Base-by-base conservation (phyloP, 2,888 invertebrate species). In the Artemia sinica region DNA sequence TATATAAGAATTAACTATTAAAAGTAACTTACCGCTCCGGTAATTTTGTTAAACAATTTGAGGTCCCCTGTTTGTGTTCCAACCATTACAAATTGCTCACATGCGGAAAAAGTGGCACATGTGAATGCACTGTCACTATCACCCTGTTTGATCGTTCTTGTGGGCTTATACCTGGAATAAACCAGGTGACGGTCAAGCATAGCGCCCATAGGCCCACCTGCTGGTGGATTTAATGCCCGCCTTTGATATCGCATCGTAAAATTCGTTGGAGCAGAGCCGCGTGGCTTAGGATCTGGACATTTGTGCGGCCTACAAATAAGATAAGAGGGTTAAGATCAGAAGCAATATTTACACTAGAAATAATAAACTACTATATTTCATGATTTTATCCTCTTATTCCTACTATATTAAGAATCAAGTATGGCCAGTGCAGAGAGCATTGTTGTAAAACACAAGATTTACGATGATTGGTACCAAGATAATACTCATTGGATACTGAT, bases 41-140 rank as follows among this genome's bases (percentile, higher is more conserved):
- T 87, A 74, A 87, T 86, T 63, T 90, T 78, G 77, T 92, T 94
- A 78, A 88, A 91, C 73, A 91, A 82, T 75, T 91, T 86, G 14
- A 96, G 85, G 76, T 95, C 93, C 13, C 97, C 97, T 52, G 86
- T 83, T 72, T 90, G 90, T 4, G 93, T 92, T 66, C 96, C 96
- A 68, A 92, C 85, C 72, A 93, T 82, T n/a, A 91, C 77, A 74
- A 81, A 82, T 72, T 84, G 82, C 74, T 84, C 83, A 75, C 81
- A 81, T 11, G 82, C 80, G 72, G 82, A 81, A 74, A 87, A 85
- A 70, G 84, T 82, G 76, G 86, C 86, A 74, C 86, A 86, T 0
- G 88, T 87, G 75, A 89, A 90, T 73, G 85, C 85, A 41, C 86
- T 84, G 71, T 87, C 87, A 71, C 84, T 84, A 69, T 86, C 87